Base-by-base conservation (phyloP, 1,140 invertebrate species). In the Aphis gossypii region DNA sequence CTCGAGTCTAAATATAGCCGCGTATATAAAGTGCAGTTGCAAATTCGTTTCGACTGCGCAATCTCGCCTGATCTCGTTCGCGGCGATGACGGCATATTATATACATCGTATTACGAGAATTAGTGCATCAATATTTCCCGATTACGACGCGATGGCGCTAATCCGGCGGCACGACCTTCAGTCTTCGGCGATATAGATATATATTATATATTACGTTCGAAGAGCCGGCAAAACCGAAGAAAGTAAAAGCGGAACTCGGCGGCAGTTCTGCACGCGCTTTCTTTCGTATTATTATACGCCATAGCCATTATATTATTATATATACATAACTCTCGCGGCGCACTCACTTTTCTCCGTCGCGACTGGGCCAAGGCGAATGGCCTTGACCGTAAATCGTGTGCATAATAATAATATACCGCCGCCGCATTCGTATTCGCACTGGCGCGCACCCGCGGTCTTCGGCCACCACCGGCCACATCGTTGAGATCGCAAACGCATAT, bases 221-320 rank as follows among this genome's bases (percentile, higher is more conserved):
- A 38, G n/a, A 88, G 87, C 20, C 30, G n/a, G 41, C 41, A 92
- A 92, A 82, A n/a, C 90, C 82, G 35, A 93, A 54, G 92, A 93
- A 93, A 93, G 92, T 93, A 93, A 93, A 93, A 93, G 92, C 92
- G 82, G 92, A 93, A 86, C 82, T 90, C 89, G 21, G n/a, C 88
- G 20, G 51, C 51, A 30, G 68, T 18, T 83, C 41, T 92, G 90
- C 68, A 92, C 60, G 91, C n/a, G 23, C 82, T 92, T 92, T 84
- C 76, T 92, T 92, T 90, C 88, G 54, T 41, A 89, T 38, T 38
- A 38, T 60, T 90, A 68, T 68, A 25, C 35, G 25, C 25, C 38
- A 41, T 46, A 3, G 11, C 60, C 56, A 89, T 89, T 48, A 89
- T 89, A 88, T 87, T 88, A 87, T 86, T 76, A 76, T 87, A 20